These are phyloP conservation scores for Dipodomys spectabilis DNA, from an alignment of 2,113 vertebrate genomes.

Conservation along the genomic window DNA sequence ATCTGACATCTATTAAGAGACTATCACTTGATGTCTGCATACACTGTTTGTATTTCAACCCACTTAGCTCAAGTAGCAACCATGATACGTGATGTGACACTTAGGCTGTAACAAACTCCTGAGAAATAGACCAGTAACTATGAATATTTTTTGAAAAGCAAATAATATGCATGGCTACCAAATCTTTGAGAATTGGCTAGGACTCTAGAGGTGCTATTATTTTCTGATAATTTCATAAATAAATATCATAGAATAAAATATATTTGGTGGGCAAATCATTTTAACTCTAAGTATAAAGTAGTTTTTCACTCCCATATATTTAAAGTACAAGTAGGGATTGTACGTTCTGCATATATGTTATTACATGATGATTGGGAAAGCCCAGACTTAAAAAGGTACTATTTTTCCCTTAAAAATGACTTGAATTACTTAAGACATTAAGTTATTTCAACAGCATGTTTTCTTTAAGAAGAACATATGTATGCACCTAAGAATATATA, in stretches of 20 bases:
- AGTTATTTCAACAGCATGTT: slow-evolving; percentile 18
- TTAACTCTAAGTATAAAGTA: background rate
- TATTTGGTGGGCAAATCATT: background rate
- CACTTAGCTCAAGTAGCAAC: slow-evolving; percentile 80
- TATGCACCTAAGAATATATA: slow-evolving; percentile 31
- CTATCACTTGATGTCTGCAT: slow-evolving; percentile 86
- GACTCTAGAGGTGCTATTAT: background rate
- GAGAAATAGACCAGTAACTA: background rate
- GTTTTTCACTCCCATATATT: background rate
- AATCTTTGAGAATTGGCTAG: background rate
- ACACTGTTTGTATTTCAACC: slow-evolving; percentile 83
- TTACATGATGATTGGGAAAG: background rate
- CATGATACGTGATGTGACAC: slow-evolving; percentile 32
- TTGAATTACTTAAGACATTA: background rate
- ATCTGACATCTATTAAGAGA: slow-evolving; percentile 91
- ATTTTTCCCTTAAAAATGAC: slow-evolving; percentile 41
- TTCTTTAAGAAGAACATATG: slow-evolving; percentile 35
- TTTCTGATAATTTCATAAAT: slow-evolving; percentile 1
- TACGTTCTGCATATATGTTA: background rate
- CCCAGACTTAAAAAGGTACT: background rate
- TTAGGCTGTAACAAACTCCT: background rate
- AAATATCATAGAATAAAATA: background rate
- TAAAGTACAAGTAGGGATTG: background rate
- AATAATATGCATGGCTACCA: background rate
- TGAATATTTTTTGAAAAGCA: background rate